Percentiles rank a stretch among this genome's conserved stretches.
Conservation (phyloP, 2,888 invertebrate species). For the Didymodactylos carnosus region DNA sequence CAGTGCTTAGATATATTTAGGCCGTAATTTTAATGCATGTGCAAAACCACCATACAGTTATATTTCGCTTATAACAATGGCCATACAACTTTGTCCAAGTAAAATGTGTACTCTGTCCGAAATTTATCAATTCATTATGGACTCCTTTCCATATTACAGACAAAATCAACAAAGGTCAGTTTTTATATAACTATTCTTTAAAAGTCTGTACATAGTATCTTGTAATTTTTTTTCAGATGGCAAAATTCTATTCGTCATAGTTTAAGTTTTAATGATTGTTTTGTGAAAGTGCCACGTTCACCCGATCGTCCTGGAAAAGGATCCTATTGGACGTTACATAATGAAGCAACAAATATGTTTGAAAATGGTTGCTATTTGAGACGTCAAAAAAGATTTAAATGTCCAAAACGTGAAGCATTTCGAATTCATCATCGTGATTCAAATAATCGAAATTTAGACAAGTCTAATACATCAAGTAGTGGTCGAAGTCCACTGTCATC, state of each 20-base stretch:
- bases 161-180: conserved; percentile 95
- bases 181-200: too few species aligned
- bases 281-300: conserved; percentile 68
- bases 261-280: conserved; percentile 93
- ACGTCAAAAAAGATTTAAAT: conserved; percentile 85
- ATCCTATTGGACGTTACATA: conserved; percentile 90
- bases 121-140: conserved; percentile 99
- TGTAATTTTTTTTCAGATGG: too few species aligned
- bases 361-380: conserved; percentile 94
- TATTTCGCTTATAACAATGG: conserved; percentile 71
- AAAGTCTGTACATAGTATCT: too few species aligned
- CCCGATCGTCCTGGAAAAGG: conserved; percentile 95
- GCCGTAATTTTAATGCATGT: conserved; percentile 6
- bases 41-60: conserved; percentile 9
- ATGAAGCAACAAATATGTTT: conserved; percentile 97
- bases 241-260: conserved; percentile 96
- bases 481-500: background rate
- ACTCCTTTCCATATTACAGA: conserved; percentile 87
- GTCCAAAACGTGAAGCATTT: background rate
- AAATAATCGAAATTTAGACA: background rate
- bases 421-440: background rate
- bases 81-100: conserved; percentile 81
- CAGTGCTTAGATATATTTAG: too few species aligned
- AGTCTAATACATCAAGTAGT: background rate
- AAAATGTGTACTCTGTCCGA: conserved; percentile 92